A percentile compares a stretch with the other conserved stretches of the same genome.
Conservation (phyloP, 64 coral and sea anemone genomes). For the Stichodactyla helianthus region DNA sequence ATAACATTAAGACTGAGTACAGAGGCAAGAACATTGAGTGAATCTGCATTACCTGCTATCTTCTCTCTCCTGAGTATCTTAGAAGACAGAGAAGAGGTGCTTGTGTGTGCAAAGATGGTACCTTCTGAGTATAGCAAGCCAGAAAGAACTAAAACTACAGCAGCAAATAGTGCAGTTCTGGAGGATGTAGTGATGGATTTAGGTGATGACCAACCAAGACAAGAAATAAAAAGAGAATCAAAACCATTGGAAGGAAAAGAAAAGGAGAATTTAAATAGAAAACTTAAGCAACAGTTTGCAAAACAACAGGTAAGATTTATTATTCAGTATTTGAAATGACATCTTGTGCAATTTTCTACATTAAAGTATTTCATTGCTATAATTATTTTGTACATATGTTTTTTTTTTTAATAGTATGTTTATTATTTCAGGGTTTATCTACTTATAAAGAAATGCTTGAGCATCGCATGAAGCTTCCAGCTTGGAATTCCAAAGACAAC, state of each 20-base stretch:
- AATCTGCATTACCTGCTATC: conserved; percentile 46
- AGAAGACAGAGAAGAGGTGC: conserved; percentile 59
- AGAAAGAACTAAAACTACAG: conserved; percentile 17
- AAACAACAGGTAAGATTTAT: conserved; percentile 47
- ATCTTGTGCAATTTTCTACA: neutral
- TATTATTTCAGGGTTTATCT: conserved; percentile 36
- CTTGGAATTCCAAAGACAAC: conserved; percentile 70
- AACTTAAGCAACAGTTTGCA: conserved; percentile 57
- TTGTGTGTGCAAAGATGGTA: conserved; percentile 20
- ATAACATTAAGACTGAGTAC: conserved; percentile 54
- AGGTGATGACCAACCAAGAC: neutral
- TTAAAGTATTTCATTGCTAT: neutral
- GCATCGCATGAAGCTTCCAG: conserved; percentile 70
- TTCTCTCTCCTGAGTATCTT: conserved; percentile 68
- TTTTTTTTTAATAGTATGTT: neutral
- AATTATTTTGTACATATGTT: neutral
- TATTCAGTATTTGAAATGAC: neutral
- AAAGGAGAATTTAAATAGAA: conserved; percentile 50
- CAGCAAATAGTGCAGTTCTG: neutral
- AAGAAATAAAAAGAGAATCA: conserved; percentile 11
- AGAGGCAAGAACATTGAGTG: conserved; percentile 44
- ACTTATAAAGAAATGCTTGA: conserved; percentile 79
- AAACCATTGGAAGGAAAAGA: conserved; percentile 18
- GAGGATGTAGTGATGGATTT: neutral
- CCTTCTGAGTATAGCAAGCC: conserved; percentile 68